Evolutionary conservation across 2,888 invertebrate species (phyloP), one percentile per base, ranked within the genome.

Genomic region (Meteorus colon): DNA sequence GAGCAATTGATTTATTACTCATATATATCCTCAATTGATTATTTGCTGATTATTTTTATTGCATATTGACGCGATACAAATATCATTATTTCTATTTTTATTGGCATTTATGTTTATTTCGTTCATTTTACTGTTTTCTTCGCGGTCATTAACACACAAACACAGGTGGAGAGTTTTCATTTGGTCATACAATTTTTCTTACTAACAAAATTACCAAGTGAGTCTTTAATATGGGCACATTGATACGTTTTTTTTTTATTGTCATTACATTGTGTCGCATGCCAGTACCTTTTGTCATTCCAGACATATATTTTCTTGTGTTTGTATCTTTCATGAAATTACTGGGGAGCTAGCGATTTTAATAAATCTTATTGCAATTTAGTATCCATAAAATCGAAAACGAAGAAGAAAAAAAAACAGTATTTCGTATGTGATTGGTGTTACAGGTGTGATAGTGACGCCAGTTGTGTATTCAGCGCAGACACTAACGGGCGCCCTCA

Each of bases 401-500:
- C 4, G 8, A 4, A 45, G 8, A 4, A 45, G 24, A 29, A 55
- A 48, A 67, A 27, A 48, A 48, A 48, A 48, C n/a, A 48, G 41
- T 48, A 48, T 73, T 19, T 31, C 16, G 14, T 59, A 62, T 48
- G 5, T 66, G 60, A 65, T 69, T 34, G 34, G 19, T 75, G 78
- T 86, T 87, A 14, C 87, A 91, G 91, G 90, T 80, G 89, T 90
- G 67, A 90, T 89, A 79, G 88, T 94, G 41, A 93, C 93, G 69
- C 92, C 93, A 63, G 93, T 94, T 80, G 94, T 95, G 78, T 95
- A 96, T 90, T 94, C 95, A 65, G 95, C 96, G 2, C 95, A 95
- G 86, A 95, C 96, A 1, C 90, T 96, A 79, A 94, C 95, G 73
- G 94, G 96, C 65, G 95, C 96, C 10, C 94, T 96, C 41, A 94